Evolutionary conservation across 2,113 vertebrate genomes (phyloP), one percentile per base, ranked within the genome.

Genomic region (Burhinus bistriatus): DNA sequence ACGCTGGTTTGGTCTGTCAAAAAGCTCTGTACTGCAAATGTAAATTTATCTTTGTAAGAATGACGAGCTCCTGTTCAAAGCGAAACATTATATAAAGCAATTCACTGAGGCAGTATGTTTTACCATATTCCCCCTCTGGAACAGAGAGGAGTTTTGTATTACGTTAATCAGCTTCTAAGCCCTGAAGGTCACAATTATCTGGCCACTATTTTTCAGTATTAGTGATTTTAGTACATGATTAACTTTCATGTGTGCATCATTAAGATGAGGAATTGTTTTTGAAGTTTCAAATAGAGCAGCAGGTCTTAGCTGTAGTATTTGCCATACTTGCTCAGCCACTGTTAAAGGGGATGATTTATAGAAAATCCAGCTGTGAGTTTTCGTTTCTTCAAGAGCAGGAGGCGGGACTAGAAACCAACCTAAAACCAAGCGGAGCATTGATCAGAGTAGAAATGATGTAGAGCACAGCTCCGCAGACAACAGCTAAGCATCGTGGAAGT

Each of bases 351-450:
- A 97, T 97, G 97, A 97, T 98, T 98, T 95, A 96, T 96, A 98
- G 97, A 98, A 98, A 98, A 98, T 97, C 97, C 98, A 98, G 98
- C 98, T 98, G 98, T 98, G 97, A 98, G 98, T 97, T 98, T 97
- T 98, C 96, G 0, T 98, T 98, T 92, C 97, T 98, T 97, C 97
- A 96, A 89, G 97, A 98, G 97, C 96, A 85, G 96, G 97, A 98
- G 98, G 95, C 90, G 98, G 98, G 97, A 97, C 98, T 96, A 98
- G 86, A 95, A 97, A 76, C 96, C 97, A 97, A 96, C 97, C 97
- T 97, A 97, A 97, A 98, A 97, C 94, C 97, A 97, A 96, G 98
- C 95, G 15, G 93, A 97, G 96, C 97, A 98, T 97, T 97, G 98
- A 98, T 97, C 97, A 97, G 97, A 95, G 97, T 95, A 96, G 97